Evolutionary conservation across 2,113 vertebrate genomes (phyloP), one percentile per base, ranked within the genome.

Genomic region (Callaeas wilsoni): DNA sequence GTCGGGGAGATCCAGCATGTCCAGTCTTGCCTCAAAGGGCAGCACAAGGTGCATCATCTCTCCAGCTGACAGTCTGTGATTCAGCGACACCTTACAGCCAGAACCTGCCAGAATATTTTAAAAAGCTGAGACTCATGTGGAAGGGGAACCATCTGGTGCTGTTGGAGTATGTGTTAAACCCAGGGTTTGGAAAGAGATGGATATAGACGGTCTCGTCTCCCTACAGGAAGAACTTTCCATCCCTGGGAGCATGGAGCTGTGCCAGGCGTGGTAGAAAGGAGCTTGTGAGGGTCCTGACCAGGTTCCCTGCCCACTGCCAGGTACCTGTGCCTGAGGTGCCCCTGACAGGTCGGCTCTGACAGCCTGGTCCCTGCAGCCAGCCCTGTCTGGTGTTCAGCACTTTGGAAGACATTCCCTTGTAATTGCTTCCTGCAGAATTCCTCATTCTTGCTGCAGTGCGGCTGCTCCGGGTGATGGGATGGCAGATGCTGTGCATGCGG

Each of bases 1-100:
- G 44, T 25, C 0, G 0, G 35, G 37, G 52, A 6, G 12, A 26
- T n/a, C 63, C 46, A 35, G 7, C 9, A 2, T 1, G 12, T 16
- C 30, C 13, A 18, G 42, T 85, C 64, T 53, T 6, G 2, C 39
- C 71, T 77, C 5, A 6, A 80, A 2, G 0, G 37, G 39, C 42
- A 32, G 76, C 3, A 41, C 16, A 78, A 35, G 79, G 50, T 41
- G 19, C 60, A 13, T 14, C 32, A 1, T 53, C 56, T 46, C 62
- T n/a, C 47, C 80, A 68, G 84, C 23, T 76, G 76, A 30, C 29
- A 23, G 4, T 67, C 59, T 42, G 67, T 42, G 87, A 55, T 76
- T 63, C 75, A 37, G 65, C 2, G 29, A 20, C 18, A 33, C 41
- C 41, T 56, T 20, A 44, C 33, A 64, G 71, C 73, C 52, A 62